Conservation (phyloP, 2,888 invertebrate genomes). For the Aphrophora alni region DNA sequence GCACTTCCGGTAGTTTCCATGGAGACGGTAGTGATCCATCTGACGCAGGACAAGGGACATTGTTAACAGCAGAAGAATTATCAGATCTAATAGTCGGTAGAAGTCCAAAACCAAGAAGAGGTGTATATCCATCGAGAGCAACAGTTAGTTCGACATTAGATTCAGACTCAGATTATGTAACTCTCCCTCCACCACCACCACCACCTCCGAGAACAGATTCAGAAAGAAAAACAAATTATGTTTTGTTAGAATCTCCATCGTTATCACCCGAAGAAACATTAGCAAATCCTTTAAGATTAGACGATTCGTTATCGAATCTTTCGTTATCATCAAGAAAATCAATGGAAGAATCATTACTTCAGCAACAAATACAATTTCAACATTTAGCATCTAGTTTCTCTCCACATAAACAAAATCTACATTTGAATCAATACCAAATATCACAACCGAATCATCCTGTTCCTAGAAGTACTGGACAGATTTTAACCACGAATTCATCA, state of each 20-base stretch:
- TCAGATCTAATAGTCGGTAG: constrained; percentile 84
- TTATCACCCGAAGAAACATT: constrained; percentile 30
- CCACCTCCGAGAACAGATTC: constrained; percentile 45
- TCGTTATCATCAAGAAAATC: constrained; percentile 31
- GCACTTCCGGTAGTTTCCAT: constrained; percentile 79
- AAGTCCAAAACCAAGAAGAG: constrained; percentile 55
- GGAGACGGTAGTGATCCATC: constrained; percentile 91
- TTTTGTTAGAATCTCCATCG: constrained; percentile 25
- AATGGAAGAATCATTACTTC: constrained; percentile 43
- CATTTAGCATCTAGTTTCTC: constrained; percentile 43
- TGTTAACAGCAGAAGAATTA: constrained; percentile 82
- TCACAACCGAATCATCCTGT: neutral
- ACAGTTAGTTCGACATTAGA: constrained; percentile 86
- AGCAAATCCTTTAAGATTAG: constrained; percentile 21
- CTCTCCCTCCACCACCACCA: constrained; percentile 60
- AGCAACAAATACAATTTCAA: constrained; percentile 46
- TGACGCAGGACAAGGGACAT: constrained; percentile 71
- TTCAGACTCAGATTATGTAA: constrained; percentile 90
- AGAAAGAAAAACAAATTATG: constrained; percentile 27
- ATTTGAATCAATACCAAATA: neutral
- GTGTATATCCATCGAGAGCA: constrained; percentile 76
- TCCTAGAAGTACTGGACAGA: neutral
- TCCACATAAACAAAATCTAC: constrained; percentile 34
- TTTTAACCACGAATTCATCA: neutral
- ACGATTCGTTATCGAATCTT: constrained; percentile 35